These are phyloP conservation scores for Leucophenga varia DNA, from an alignment of 1,140 invertebrate genomes.

Conservation along the genomic window DNA sequence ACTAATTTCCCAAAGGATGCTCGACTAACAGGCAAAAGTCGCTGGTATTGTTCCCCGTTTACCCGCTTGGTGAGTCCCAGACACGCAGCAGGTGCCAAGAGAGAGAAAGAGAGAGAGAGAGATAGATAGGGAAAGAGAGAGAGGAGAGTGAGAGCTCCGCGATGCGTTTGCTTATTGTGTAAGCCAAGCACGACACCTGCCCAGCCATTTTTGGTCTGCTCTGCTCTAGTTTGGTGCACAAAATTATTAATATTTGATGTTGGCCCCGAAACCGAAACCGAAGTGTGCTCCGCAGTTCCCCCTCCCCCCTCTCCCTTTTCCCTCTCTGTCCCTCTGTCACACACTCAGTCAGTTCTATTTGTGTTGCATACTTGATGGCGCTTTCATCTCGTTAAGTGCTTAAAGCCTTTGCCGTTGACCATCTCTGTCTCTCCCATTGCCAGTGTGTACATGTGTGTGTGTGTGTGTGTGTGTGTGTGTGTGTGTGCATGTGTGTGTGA, in stretches of 20 bases:
- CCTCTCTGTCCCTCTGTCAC: not conserved
- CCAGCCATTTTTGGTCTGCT: conserved; percentile 24
- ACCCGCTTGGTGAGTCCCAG: conserved; percentile 16
- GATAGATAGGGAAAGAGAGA: too few species aligned
- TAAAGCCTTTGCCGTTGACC: conserved; percentile 31
- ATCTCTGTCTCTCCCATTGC: not conserved
- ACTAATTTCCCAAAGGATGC: conserved; percentile 45
- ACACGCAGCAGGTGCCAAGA: conserved; percentile 26
- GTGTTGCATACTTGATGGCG: conserved; percentile 38
- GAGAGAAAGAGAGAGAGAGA: too few species aligned
- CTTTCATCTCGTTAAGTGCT: conserved; percentile 46
- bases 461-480: not conserved
- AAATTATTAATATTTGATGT: conserved; percentile 50
- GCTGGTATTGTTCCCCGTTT: conserved; percentile 3
- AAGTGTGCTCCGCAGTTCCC: too few species aligned
- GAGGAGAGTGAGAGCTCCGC: too few species aligned
- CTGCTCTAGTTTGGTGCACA: conserved; percentile 29
- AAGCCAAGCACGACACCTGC: conserved; percentile 46
- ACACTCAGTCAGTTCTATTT: conserved; percentile 18
- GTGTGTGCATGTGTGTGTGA: not conserved
- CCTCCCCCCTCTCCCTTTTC: not conserved
- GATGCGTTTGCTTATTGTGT: conserved; percentile 42
- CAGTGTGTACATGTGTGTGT: not conserved
- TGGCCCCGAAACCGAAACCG: too few species aligned
- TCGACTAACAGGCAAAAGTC: conserved; percentile 1